phyloP scores from a whole-genome alignment of 2,888 invertebrate genomes.

The Noctua janthina region DNA sequence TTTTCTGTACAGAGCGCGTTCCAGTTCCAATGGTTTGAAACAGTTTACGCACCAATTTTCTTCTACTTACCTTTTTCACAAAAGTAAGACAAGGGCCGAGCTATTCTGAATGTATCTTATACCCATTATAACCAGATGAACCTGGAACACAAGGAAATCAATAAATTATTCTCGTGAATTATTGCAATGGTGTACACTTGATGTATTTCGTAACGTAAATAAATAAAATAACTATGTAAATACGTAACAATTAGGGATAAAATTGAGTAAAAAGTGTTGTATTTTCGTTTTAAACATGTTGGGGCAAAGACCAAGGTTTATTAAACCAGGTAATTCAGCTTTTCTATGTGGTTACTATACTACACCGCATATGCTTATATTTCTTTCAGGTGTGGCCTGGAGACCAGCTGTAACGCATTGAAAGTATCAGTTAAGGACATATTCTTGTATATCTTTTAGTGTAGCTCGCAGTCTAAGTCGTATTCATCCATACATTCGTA shows the following conservation, averaged over 20 bases:
- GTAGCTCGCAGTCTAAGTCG: neutral
- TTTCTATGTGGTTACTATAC: conserved; percentile 34
- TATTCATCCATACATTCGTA: neutral
- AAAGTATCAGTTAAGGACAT: no score
- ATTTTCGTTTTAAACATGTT: conserved; percentile 68
- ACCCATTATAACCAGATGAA: neutral
- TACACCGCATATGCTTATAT: neutral
- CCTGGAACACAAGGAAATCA: conserved; percentile 27
- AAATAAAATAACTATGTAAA: conserved; percentile 37
- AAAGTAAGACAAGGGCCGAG: neutral
- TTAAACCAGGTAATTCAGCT: conserved; percentile 80
- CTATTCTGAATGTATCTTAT: neutral
- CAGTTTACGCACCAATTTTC: neutral
- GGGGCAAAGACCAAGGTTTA: conserved; percentile 78
- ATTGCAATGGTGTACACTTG: neutral
- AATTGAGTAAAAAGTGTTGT: conserved; percentile 15
- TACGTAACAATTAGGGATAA: neutral
- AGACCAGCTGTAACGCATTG: neutral
- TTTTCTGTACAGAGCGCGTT: conserved; percentile 8
- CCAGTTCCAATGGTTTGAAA: neutral
- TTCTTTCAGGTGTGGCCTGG: neutral
- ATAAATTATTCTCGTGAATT: conserved; percentile 28
- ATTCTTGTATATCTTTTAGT: neutral
- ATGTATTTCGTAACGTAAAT: conserved; percentile 33
- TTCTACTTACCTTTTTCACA: neutral